A percentile compares a stretch with the other conserved stretches of the same genome.
Conservation (phyloP, 92 coral and sea anemone genomes). For the Ricordea florida region DNA sequence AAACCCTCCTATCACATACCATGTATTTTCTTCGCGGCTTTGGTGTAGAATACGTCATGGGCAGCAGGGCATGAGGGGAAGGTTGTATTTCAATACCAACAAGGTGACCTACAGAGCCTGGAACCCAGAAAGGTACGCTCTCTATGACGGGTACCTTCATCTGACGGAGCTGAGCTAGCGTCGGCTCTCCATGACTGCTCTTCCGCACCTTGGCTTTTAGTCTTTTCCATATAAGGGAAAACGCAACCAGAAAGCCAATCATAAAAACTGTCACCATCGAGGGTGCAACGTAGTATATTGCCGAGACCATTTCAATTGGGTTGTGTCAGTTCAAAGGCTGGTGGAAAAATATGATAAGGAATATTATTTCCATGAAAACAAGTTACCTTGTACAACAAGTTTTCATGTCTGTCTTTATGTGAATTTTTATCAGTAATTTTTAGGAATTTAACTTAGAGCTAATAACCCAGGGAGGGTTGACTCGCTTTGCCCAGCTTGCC, state of each 20-base stretch:
- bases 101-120: constrained; percentile 28
- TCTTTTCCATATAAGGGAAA: constrained; percentile 21
- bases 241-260: neutral
- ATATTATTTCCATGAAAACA: too few species aligned
- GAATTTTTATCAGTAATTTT: too few species aligned
- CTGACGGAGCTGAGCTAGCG: constrained; percentile 43
- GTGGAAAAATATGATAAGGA: too few species aligned
- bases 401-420: too few species aligned
- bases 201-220: neutral
- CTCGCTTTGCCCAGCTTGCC: too few species aligned
- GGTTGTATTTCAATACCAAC: constrained; percentile 83
- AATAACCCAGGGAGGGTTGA: too few species aligned
- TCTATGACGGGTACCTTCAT: constrained; percentile 65
- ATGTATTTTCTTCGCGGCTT: neutral
- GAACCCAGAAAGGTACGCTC: constrained; percentile 66
- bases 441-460: too few species aligned
- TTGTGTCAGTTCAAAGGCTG: too few species aligned
- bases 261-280: constrained; percentile 1
- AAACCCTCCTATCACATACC: constrained; percentile 9
- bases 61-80: constrained; percentile 40
- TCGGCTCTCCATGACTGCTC: constrained; percentile 5
- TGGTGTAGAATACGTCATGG: constrained; percentile 53
- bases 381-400: too few species aligned
- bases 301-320: constrained; percentile 5
- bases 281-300: neutral